Base-by-base conservation (phyloP, 2,888 invertebrate genomes). In the Drosophila mimetica region DNA sequence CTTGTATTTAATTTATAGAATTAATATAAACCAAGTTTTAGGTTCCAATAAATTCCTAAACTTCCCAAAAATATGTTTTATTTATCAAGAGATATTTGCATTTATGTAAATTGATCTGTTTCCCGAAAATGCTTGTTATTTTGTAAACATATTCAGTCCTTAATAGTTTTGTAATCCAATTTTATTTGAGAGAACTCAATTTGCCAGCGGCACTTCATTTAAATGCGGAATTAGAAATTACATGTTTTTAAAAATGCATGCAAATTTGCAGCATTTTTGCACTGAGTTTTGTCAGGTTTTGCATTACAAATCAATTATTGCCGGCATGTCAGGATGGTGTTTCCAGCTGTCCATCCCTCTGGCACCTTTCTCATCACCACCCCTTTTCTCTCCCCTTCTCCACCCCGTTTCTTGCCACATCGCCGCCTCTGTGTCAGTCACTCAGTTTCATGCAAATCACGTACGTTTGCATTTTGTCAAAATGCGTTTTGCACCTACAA, bases 221-320 rank as follows among this genome's bases (percentile, higher is more conserved):
- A 50, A 44, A 64, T 64, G 20, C 50, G 28, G 51, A 63, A 44
- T 63, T 36, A 16, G 42, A 30, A 22, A 44, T 63, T 51, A 64
- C 42, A 51, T 14, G 14, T 50, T n/a, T 34, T 57, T 20, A 44
- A 51, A 50, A 63, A 64, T 63, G 8, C 16, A 63, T 64, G 51
- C 14, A 63, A 63, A 63, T 63, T 63, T 63, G 25, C 32, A 16
- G 9, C 8, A 34, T 54, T 20, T 67, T 64, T 64, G 77, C 72
- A 52, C 67, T 37, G 53, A 66, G 50, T 34, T 47, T 52, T 70
- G 64, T 28, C 71, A 71, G 74, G 77, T 77, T 85, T 55, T 74
- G 82, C 80, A 85, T 88, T 83, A 83, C 87, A 86, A 88, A 88
- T 89, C 89, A 89, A 89, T 89, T 88, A 86, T 71, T 63, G 69